Base-by-base conservation (phyloP, 2,113 vertebrate genomes). In the Chaetorhynchus papuensis region DNA sequence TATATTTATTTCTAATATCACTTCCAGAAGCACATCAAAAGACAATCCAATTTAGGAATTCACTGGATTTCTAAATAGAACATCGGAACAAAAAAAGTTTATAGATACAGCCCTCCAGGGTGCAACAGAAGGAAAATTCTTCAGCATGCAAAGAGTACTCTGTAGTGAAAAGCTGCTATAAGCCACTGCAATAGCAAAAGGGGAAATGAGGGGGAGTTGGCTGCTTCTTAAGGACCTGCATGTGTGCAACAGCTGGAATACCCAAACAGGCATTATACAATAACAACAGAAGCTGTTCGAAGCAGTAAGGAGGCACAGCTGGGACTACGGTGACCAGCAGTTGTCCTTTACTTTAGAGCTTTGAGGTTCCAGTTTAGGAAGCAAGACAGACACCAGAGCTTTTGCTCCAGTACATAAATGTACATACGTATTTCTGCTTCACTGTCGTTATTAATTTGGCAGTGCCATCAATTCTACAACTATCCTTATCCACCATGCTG, bases 171-270 rank as follows among this genome's bases (percentile, higher is more conserved):
- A 83, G 61, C 33, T 0, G 0, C 50, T 87, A 50, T 53, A 91
- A 79, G 63, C 23, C 2, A 6, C 41, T 89, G 57, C 37, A 93
- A 89, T 11, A 84, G 28, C 33, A 35, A 84, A 86, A 91, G 35
- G 24, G 10, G 22, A 27, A 52, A 23, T 30, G 15, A 42, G 13
- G 27, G 63, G 19, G 31, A 79, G 15, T 3, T 72, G 61, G 66
- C 81, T 91, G 52, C 72, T 89, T 78, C 20, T 60, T 93, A 79
- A 87, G 61, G 61, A 72, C 52, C 74, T 83, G 30, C 83, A 91
- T 89, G 21, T 87, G 74, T 83, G 37, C 50, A 91, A 72, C 84
- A 95, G 89, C 93, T 96, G 93, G 70, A 95, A 96, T 93, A 91
- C 42, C 33, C 59, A 91, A 94, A 90, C 66, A 94, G 45, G 33